A percentile compares a stretch with the other conserved stretches of the same genome.
Conservation (phyloP, 2,888 invertebrate species). For the Synanthedon formicaeformis region DNA sequence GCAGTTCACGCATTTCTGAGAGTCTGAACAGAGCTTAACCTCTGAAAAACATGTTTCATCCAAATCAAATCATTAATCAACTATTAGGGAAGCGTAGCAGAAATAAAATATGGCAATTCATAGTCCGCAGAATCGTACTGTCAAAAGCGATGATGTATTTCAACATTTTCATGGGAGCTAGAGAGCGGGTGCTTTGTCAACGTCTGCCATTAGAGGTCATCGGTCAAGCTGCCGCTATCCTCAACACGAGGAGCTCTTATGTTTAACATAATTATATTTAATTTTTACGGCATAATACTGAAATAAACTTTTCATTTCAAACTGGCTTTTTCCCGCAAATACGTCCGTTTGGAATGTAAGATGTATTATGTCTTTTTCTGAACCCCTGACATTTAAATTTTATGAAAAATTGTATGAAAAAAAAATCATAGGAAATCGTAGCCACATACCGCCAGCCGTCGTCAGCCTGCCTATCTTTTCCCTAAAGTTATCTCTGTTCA, state of each 20-base stretch:
- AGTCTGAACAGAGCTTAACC: too few relatives aligned
- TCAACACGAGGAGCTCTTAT: neutral
- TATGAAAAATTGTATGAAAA: too few relatives aligned
- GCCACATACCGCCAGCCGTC: too few relatives aligned
- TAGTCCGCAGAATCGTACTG: slow-evolving; percentile 55
- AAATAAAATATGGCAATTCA: slow-evolving; percentile 67
- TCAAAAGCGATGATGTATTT: slow-evolving; percentile 64
- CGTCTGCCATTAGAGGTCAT: slow-evolving; percentile 61
- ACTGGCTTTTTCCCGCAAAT: too few relatives aligned
- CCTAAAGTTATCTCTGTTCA: too few relatives aligned
- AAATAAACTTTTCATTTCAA: too few relatives aligned
- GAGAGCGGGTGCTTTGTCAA: slow-evolving; percentile 64
- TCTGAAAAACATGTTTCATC: slow-evolving; percentile 15
- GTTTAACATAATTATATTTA: neutral
- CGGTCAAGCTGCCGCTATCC: slow-evolving; percentile 32
- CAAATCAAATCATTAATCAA: slow-evolving; percentile 54
- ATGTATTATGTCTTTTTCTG: too few relatives aligned
- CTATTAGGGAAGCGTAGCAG: slow-evolving; percentile 50
- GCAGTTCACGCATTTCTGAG: too few relatives aligned
- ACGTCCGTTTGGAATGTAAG: too few relatives aligned
- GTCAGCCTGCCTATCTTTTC: too few relatives aligned
- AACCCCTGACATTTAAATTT: too few relatives aligned
- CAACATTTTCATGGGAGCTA: slow-evolving; percentile 64
- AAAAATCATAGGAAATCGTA: too few relatives aligned
- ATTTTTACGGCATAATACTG: neutral